Conservation (phyloP, 2,888 invertebrate species). For the Sturmia bella region DNA sequence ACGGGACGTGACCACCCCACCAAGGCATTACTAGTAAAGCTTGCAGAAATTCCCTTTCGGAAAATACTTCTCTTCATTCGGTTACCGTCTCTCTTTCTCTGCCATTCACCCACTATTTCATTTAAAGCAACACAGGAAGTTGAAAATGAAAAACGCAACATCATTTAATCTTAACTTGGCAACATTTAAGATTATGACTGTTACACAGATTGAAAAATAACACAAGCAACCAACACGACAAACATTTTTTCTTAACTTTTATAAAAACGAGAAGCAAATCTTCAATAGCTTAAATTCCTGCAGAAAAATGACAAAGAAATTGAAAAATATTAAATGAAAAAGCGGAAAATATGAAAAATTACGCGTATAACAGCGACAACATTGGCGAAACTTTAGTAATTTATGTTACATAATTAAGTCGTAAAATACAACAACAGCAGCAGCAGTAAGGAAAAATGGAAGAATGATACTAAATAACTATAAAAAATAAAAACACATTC, state of each 20-base stretch:
- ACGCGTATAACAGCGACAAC: constrained; percentile 71
- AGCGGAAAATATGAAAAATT: constrained; percentile 70
- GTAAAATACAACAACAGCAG: constrained; percentile 71
- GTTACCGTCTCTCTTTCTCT: neutral
- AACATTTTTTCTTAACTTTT: constrained; percentile 36
- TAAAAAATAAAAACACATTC: neutral
- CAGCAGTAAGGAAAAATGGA: constrained; percentile 40
- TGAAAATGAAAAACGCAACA: constrained; percentile 71
- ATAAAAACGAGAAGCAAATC: constrained; percentile 40
- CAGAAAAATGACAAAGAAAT: constrained; percentile 15
- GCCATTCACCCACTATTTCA: neutral
- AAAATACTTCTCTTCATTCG: neutral
- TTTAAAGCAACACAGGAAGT: constrained; percentile 56
- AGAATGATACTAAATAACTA: constrained; percentile 4
- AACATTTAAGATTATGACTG: constrained; percentile 73
- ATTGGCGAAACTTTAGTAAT: constrained; percentile 77
- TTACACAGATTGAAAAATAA: constrained; percentile 76
- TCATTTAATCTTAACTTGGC: constrained; percentile 74
- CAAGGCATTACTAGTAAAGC: too few relatives aligned
- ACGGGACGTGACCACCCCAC: too few relatives aligned
- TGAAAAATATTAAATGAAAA: constrained; percentile 59
- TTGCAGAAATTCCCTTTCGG: too few relatives aligned
- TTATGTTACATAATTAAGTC: constrained; percentile 78
- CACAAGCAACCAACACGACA: constrained; percentile 58
- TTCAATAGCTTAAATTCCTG: constrained; percentile 16